Evolutionary conservation across 2,888 invertebrate species (phyloP), one percentile per base, ranked within the genome.

Genomic region (Meteorus colon): DNA sequence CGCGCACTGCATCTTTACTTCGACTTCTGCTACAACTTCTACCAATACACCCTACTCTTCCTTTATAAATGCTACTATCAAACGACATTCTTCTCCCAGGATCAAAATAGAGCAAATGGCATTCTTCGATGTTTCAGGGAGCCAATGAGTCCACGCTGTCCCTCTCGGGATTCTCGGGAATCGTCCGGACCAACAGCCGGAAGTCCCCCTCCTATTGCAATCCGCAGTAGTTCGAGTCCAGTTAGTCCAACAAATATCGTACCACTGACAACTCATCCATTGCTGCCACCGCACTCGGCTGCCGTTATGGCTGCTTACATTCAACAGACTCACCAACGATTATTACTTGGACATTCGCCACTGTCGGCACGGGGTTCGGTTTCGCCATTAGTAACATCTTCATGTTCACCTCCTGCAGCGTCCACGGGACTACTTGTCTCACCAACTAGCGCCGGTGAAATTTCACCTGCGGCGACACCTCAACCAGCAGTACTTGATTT

Each of bases 261-360:
- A 83, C 94, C 94, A 55, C 93, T 94, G 34, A 92, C 93, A 12
- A 92, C 92, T 24, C 93, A 93, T 34, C 92, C 93, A 16, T 91
- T 95, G 27, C 88, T 95, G 83, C 95, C 95, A 27, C 94, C 95
- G 41, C 95, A 95, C 89, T 95, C 95, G 4, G 95, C 95, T 2
- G 95, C 95, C 2, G 87, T 89, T 75, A 95, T 96, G 91, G 95
- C 95, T 31, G 96, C 95, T 6, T 95, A 95, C 88, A 92, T 95
- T 74, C 92, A 91, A 34, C 94, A 94, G 75, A 93, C 93, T 83
- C 95, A 95, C 83, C 95, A 95, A 89, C 93, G 95, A 75, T 89
- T 94, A 69, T 92, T 96, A 80, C 92, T 96, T 87, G 94, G 95
- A 2, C 89, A 89, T 65, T 92, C 92, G 62, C 92, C 92, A 10